Percentiles rank a stretch among this genome's conserved stretches.
Conservation (phyloP, 2,113 vertebrate species). For the Apaloderma vittatum region DNA sequence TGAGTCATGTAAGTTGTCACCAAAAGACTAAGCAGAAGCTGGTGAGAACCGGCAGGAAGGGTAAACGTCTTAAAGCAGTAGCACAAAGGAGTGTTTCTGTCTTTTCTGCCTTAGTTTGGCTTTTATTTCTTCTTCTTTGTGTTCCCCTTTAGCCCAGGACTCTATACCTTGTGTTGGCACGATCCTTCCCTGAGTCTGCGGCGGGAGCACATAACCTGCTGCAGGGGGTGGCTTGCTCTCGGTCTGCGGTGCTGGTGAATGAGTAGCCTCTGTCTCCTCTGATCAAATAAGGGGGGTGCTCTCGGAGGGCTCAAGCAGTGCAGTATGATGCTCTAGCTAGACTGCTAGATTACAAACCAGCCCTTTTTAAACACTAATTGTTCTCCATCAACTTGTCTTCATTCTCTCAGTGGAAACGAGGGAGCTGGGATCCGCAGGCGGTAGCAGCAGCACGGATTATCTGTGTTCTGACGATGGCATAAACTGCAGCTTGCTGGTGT, state of each 20-base stretch:
- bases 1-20: neutral
- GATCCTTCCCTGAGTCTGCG: neutral
- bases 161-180: neutral
- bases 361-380: neutral
- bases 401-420: neutral
- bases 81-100: neutral
- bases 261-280: rapidly evolving
- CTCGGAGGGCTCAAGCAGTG: neutral
- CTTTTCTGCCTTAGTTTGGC: neutral
- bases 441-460: neutral
- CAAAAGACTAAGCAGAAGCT: neutral
- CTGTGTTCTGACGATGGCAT: neutral
- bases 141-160: neutral
- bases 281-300: neutral
- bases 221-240: rapidly evolving
- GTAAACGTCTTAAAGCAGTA: no score
- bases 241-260: no score
- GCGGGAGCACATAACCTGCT: neutral
- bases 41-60: neutral
- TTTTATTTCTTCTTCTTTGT: neutral
- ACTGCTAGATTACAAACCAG: neutral
- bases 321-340: neutral
- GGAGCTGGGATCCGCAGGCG: neutral
- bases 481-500: neutral
- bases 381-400: neutral